phyloP scores from a whole-genome alignment of 2,888 invertebrate genomes.

The Brachylomia viminalis region DNA sequence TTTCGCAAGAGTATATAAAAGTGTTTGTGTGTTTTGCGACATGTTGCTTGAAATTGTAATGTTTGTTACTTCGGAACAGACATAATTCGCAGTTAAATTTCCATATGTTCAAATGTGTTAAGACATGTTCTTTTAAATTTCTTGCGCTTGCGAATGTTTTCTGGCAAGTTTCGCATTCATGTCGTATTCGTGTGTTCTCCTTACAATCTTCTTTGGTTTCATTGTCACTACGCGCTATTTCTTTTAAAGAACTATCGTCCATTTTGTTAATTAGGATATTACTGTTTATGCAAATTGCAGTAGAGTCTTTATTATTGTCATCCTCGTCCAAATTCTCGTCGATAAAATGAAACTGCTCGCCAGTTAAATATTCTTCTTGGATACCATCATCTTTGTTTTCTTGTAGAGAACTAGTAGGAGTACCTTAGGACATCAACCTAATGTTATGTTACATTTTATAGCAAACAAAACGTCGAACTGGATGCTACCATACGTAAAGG shows the following conservation, averaged over 20 bases:
- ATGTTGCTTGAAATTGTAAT: not conserved
- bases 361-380: conserved; percentile 12
- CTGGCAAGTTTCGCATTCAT: conserved; percentile 14
- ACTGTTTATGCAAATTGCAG: not conserved
- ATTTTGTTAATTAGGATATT: not conserved
- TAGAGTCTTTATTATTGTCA: not conserved
- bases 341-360: conserved; percentile 29
- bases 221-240: not conserved
- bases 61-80: conserved; percentile 10
- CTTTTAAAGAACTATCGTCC: not conserved
- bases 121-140: not conserved
- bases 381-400: not conserved
- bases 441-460: not conserved
- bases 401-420: not conserved
- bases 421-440: conserved; percentile 1
- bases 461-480: not conserved
- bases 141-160: conserved; percentile 4
- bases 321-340: conserved; percentile 3
- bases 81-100: conserved; percentile 30
- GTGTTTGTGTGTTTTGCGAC: conserved; percentile 36
- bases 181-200: not conserved
- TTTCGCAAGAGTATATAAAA: conserved; percentile 18
- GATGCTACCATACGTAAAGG: not conserved
- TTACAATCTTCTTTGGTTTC: not conserved
- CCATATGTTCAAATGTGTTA: not conserved